Percentiles rank a stretch among this genome's conserved stretches.
phyloP scores from a whole-genome alignment of 2,797 vertebrate genomes.

The Dromococcyx pavoninus region DNA sequence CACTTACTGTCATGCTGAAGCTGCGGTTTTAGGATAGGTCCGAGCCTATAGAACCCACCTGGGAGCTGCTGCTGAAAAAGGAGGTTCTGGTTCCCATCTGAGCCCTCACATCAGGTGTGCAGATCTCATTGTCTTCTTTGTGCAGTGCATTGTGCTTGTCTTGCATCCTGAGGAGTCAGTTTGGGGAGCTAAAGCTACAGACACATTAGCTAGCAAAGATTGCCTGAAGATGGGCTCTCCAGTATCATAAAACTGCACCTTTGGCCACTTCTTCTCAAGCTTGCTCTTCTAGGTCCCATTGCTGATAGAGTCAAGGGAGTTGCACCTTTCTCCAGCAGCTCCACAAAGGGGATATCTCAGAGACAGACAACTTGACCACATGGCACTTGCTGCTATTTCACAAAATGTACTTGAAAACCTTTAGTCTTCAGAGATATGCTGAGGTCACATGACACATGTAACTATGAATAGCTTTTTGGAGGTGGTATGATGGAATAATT shows the following conservation, averaged over 20 bases:
- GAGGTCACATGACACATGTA: not conserved
- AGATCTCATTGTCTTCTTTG: not conserved
- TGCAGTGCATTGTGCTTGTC: not conserved
- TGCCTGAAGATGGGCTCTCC: not conserved
- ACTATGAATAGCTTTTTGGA: conserved; percentile 5
- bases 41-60: not conserved
- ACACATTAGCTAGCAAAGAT: not conserved
- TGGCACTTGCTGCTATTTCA: not conserved
- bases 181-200: not conserved
- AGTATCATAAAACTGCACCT: not conserved
- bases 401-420: not conserved
- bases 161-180: not conserved
- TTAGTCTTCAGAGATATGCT: not conserved
- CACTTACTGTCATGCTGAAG: not conserved
- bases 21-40: not conserved
- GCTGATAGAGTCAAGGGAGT: not conserved
- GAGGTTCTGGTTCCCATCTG: not conserved
- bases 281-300: not conserved
- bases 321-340: not conserved
- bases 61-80: not conserved
- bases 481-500: not conserved
- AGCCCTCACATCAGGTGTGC: not conserved
- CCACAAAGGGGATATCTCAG: not conserved
- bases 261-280: not conserved
- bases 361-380: not conserved